Evolutionary conservation across 2,113 vertebrate species (phyloP).

Genomic region (Spheniscus mendiculus): DNA sequence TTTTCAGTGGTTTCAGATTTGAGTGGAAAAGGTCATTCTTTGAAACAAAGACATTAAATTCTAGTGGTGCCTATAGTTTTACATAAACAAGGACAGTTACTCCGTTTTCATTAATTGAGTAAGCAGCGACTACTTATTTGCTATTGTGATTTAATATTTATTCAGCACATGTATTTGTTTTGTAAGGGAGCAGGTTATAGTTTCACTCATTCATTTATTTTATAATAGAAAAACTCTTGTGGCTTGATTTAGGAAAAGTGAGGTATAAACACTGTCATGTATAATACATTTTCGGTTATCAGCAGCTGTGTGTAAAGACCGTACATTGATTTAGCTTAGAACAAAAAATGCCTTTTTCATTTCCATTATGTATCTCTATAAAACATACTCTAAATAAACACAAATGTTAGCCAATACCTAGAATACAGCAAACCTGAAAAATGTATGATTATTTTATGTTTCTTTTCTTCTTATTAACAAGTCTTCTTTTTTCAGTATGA

Average conservation of each 20-base stretch:
- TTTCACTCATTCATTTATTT: constrained; percentile 6
- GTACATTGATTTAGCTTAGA: background rate
- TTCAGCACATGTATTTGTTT: background rate
- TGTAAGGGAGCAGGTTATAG: background rate
- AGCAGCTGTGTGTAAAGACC: background rate
- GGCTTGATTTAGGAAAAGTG: background rate
- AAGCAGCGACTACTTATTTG: background rate
- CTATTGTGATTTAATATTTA: constrained; percentile 6
- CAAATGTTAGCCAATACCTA: background rate
- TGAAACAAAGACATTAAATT: background rate
- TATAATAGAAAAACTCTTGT: background rate
- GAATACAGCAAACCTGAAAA: background rate
- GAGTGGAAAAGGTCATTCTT: background rate
- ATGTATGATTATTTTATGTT: background rate
- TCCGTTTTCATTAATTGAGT: background rate
- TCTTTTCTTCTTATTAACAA: background rate
- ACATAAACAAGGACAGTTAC: background rate
- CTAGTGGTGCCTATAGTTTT: background rate
- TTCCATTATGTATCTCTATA: background rate
- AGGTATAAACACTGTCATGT: background rate
- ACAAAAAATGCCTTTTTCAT: background rate
- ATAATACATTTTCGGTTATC: background rate
- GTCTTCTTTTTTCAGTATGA: background rate
- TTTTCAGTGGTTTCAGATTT: background rate
- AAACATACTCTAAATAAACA: background rate